phyloP scores from a whole-genome alignment of 2,797 vertebrate species.

The Knipowitschia caucasica region DNA sequence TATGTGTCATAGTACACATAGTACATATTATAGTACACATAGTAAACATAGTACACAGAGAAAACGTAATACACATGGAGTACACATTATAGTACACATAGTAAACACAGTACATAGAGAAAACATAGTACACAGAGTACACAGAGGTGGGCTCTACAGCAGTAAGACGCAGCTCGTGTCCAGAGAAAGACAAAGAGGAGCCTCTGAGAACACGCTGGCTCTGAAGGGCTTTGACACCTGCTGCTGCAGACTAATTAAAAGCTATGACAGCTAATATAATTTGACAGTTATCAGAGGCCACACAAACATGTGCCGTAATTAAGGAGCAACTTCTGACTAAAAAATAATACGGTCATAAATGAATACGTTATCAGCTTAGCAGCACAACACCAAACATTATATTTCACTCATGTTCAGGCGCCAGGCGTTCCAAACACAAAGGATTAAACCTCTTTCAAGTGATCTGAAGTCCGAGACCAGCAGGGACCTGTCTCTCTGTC shows the following conservation, averaged over 20 bases:
- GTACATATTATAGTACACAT: no score
- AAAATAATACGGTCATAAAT: conserved; percentile 68
- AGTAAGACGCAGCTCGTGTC: conserved; percentile 51
- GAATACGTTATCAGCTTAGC: conserved; percentile 65
- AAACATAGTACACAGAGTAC: no score
- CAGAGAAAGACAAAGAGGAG: conserved; percentile 57
- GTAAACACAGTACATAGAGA: no score
- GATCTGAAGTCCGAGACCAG: conserved; percentile 48
- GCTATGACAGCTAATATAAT: conserved; percentile 71
- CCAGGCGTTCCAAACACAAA: conserved; percentile 41
- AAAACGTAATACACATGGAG: no score
- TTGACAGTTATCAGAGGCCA: conserved; percentile 74
- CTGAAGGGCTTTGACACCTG: conserved; percentile 73
- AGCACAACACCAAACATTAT: conserved; percentile 59
- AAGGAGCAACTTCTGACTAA: conserved; percentile 63
- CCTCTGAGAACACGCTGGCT: conserved; percentile 38
- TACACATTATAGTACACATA: no score
- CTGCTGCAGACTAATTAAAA: conserved; percentile 77
- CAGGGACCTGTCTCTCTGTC: no score
- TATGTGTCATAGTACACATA: neutral
- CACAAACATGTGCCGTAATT: conserved; percentile 77
- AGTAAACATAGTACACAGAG: no score
- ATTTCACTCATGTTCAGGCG: conserved; percentile 57
- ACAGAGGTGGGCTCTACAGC: conserved; percentile 3
- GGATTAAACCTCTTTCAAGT: conserved; percentile 57